These are phyloP conservation scores for Macrochelys suwanniensis DNA, from an alignment of 2,797 vertebrate species.

Conservation along the genomic window DNA sequence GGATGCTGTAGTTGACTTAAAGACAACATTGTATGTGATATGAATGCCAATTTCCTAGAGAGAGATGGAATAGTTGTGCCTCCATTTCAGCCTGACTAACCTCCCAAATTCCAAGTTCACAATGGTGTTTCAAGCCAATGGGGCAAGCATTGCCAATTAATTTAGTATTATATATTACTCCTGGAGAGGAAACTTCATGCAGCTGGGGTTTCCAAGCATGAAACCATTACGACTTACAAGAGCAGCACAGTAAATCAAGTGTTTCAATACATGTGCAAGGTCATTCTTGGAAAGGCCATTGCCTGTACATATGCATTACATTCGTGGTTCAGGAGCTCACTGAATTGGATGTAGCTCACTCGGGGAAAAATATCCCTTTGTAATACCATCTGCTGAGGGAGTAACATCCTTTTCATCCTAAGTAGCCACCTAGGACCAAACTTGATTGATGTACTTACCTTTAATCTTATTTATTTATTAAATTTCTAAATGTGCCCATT, in stretches of 20 bases:
- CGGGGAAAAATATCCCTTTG: background rate
- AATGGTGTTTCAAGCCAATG: conserved; percentile 19
- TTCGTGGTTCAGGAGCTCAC: background rate
- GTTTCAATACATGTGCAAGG: background rate
- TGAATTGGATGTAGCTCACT: background rate
- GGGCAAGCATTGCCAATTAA: background rate
- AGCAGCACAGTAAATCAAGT: background rate
- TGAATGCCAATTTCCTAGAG: conserved; percentile 75
- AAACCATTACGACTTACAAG: background rate
- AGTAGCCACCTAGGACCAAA: background rate
- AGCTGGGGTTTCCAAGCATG: background rate
- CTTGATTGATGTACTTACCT: background rate
- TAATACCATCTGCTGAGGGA: background rate
- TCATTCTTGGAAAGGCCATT: background rate
- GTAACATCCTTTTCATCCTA: background rate
- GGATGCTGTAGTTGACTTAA: conserved; percentile 75
- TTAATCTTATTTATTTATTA: background rate
- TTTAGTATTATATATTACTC: background rate
- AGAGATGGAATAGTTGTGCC: conserved; percentile 36
- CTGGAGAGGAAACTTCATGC: background rate
- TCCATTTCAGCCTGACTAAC: conserved; percentile 23
- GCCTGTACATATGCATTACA: background rate
- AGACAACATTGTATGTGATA: conserved; percentile 79
- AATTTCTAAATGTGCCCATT: conserved; percentile 6
- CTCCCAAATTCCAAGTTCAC: conserved; percentile 20